Base-by-base conservation (phyloP, 2,888 invertebrate genomes). In the Julus scanicus region DNA sequence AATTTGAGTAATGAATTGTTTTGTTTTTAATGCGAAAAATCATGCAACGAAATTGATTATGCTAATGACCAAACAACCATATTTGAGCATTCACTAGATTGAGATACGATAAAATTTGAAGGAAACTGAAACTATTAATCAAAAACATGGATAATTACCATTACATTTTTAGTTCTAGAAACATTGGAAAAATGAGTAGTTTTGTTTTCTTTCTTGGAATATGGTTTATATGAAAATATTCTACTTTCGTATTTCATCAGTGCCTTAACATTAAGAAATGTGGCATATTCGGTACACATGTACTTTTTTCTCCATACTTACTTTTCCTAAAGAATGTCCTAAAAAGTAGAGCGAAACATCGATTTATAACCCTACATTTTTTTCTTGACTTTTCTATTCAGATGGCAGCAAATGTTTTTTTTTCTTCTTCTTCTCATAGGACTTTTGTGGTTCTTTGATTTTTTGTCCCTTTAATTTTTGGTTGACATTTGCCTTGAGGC, bases 401-500 rank as follows among this genome's bases (percentile, higher is more conserved):
- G 4, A 13, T 15, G 80, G 37, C 80, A 29, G 15, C 37, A 37
- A 44, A 44, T 44, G 6, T 13, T 80, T 80, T 80, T 29, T 80
- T 80, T 37, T 80, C 29, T 80, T 37, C 80, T 37, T 80, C 29
- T 80, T 37, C 80, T 80, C 80, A 37, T 80, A 13, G 80, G 80
- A 80, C 80, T 80, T 80, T 80, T 80, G 13, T 80, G 13, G 37
- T 15, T 2, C 29, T 80, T 11, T 37, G 8, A 80, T 80, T 80
- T 80, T 80, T 80, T 80, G 80, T 80, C 80, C 37, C 37, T 80
- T 80, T 80, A 2, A 80, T 80, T 80, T 37, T 80, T 15, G 15
- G 80, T 80, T 80, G 80, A 80, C 80, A 80, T 80, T 80, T 80
- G 80, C 80, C 80, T 80, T 80, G 80, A 80, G 80, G 80, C 80